Base-by-base conservation (phyloP, 1,140 invertebrate genomes). In the Muscidifurax raptorellus region DNA sequence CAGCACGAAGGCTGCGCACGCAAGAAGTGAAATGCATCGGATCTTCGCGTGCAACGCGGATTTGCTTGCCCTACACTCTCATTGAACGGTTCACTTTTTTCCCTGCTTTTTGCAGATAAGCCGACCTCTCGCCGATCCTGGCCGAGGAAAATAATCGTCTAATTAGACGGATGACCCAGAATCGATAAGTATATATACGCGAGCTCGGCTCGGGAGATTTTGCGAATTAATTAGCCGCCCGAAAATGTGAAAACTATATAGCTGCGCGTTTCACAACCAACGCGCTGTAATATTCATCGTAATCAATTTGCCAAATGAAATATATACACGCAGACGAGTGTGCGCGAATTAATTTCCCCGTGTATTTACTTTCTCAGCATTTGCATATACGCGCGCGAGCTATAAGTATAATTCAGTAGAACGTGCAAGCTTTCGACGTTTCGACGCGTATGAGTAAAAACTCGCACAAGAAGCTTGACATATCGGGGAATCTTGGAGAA, bases 11-110 rank as follows among this genome's bases (percentile, higher is more conserved):
- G 22, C 32, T 0, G 40, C n/a, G n/a, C 76, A 84, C 76, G 67
- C 76, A 74, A 84, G 32, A 79, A 79, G 76, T 84, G 76, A 84
- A 84, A 84, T 74, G 76, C 76, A 79, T 77, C 69, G 75, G 81
- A 15, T 76, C 59, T 27, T 30, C 66, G 66, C 40, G 71, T 52
- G 36, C 13, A 1, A 9, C 59, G 52, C 28, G 47, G 44, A 27
- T 84, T 84, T 84, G 79, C 67, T 79, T 72, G 32, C 75, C 52
- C 28, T n/a, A n/a, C n/a, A n/a, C n/a, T 79, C 40, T 40, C 76
- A 76, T 83, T 47, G 47, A 69, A 77, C 59, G 59, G 76, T 30
- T 27, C 47, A 22, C 18, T 18, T 59, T 22, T 79, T 66, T 67
- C n/a, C 5, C 15, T 15, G 6, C 30, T 77, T 59, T 59, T 77